Percentiles rank a stretch among this genome's conserved stretches.
Conservation (phyloP, 2,888 invertebrate genomes). For the Synanthedon tipuliformis region DNA sequence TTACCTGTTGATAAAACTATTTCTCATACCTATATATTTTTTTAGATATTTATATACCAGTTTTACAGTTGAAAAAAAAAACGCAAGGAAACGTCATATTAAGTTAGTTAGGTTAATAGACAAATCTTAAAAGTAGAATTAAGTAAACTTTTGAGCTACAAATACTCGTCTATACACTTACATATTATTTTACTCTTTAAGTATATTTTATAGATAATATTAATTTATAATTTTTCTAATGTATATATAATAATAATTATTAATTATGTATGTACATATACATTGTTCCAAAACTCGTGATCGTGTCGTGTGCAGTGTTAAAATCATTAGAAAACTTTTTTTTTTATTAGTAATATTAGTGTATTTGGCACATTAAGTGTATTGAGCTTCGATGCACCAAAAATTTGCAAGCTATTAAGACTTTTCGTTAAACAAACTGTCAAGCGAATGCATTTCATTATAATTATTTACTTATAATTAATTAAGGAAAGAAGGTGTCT, state of each 20-base stretch:
- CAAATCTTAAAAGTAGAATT: constrained; percentile 37
- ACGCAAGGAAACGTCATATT: background rate
- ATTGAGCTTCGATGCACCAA: constrained; percentile 40
- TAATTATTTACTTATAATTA: background rate
- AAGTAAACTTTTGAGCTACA: constrained; percentile 53
- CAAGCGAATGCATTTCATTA: background rate
- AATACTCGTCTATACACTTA: constrained; percentile 45
- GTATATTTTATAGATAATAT: constrained; percentile 18
- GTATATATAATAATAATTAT: constrained; percentile 24
- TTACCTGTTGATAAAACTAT: too few species aligned
- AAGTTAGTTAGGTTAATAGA: constrained; percentile 30
- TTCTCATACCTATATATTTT: too few species aligned
- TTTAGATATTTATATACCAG: too few species aligned
- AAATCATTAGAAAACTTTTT: constrained; percentile 15
- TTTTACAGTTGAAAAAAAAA: constrained; percentile 6
- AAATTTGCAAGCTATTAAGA: constrained; percentile 28
- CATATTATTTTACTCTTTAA: constrained; percentile 19
- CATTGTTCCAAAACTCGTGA: constrained; percentile 56
- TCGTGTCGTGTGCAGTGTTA: constrained; percentile 26
- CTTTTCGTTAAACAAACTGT: constrained; percentile 15
- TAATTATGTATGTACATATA: constrained; percentile 58
- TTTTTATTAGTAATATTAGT: constrained; percentile 12
- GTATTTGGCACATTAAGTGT: constrained; percentile 46
- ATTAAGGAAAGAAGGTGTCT: too few species aligned
- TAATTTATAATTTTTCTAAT: constrained; percentile 20